These are phyloP conservation scores for Gopherus evgoodei DNA, from an alignment of 2,113 vertebrate genomes.

Conservation along the genomic window DNA sequence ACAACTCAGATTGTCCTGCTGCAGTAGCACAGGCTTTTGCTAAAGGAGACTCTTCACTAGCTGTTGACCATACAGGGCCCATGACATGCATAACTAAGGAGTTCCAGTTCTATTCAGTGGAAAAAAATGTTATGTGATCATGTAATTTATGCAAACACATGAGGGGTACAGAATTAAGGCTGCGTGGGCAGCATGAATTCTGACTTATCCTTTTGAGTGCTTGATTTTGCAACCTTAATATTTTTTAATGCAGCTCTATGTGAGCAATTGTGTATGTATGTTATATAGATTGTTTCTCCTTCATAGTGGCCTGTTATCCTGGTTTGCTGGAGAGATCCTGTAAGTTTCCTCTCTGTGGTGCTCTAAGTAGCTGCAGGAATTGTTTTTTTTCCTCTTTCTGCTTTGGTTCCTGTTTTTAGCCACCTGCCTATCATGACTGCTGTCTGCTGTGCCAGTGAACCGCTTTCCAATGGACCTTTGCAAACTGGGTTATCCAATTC, in stretches of 20 bases:
- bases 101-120: neutral
- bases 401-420: neutral
- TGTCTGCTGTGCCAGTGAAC: neutral
- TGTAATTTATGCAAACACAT: neutral
- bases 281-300: conserved; percentile 14
- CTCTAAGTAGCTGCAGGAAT: neutral
- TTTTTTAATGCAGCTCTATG: conserved; percentile 30
- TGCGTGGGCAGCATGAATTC: neutral
- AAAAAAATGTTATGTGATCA: neutral
- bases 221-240: neutral
- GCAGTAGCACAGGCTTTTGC: conserved; percentile 2
- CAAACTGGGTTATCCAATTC: neutral
- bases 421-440: neutral
- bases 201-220: neutral
- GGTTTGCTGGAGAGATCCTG: conserved; percentile 4
- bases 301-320: conserved; percentile 15
- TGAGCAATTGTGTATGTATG: neutral
- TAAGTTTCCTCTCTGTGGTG: neutral
- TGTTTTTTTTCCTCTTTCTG: neutral
- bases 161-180: neutral
- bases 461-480: neutral
- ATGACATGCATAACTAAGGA: neutral
- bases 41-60: neutral
- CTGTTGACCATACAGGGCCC: neutral
- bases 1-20: conserved; percentile 21